Evolutionary conservation across 2,113 vertebrate genomes (phyloP).

Genomic region (Podarcis muralis): DNA sequence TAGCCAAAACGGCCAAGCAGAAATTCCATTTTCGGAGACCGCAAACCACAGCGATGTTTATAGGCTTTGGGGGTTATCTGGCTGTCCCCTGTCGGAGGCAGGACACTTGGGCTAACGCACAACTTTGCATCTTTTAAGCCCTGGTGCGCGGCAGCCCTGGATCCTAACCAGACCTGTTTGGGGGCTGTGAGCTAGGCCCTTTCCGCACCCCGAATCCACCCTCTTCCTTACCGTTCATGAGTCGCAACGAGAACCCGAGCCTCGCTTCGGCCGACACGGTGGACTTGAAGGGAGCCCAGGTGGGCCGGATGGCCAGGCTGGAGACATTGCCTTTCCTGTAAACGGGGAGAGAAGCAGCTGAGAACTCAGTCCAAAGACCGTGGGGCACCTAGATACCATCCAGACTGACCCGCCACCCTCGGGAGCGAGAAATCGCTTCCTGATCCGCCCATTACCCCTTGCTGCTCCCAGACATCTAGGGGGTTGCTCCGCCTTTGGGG

Average conservation of each 20-base stretch:
- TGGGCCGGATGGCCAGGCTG: conserved; percentile 73
- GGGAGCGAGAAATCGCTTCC: too few relatives aligned
- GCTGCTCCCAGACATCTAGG: too few relatives aligned
- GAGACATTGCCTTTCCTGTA: conserved; percentile 74
- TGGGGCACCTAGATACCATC: too few relatives aligned
- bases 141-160: background rate
- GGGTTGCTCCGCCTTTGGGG: too few relatives aligned
- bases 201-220: too few relatives aligned
- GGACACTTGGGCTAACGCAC: background rate
- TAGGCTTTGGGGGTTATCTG: background rate
- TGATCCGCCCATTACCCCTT: too few relatives aligned
- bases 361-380: background rate
- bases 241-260: conserved; percentile 73
- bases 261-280: conserved; percentile 46
- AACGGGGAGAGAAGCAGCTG: fast-evolving
- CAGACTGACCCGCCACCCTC: background rate
- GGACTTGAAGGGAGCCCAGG: conserved; percentile 77
- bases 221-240: conserved; percentile 74
- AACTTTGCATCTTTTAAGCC: background rate
- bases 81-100: background rate
- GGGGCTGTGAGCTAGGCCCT: background rate
- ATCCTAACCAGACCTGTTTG: too few relatives aligned
- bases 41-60: background rate
- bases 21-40: background rate
- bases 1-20: background rate